Evolutionary conservation across 2,888 invertebrate genomes (phyloP), one percentile per base, ranked within the genome.

Genomic region (Peribatodes rhomboidaria): DNA sequence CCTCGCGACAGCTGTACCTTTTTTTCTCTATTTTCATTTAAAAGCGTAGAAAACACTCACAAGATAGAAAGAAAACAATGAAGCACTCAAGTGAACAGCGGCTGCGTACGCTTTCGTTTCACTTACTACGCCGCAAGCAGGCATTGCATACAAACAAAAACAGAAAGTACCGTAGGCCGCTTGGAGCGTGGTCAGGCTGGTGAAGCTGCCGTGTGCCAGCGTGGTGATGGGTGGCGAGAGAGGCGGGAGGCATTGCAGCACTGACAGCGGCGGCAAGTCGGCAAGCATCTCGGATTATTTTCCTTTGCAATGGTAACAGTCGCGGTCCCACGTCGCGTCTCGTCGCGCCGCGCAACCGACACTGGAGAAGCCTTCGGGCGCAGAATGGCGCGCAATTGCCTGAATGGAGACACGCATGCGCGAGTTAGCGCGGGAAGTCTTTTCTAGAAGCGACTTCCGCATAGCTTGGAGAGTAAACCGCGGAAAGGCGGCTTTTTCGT

Each of bases 351-450:
- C 89, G 87, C 88, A 84, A 71, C 83, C 75, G 73, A 78, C 82
- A 89, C 90, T 89, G 89, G 65, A 60, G 56, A 37, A 64, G 20
- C 54, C 65, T 66, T 61, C 52, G 60, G 37, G 20, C 58, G 47
- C 47, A 39, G 61, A 69, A 72, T 70, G 68, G 84, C 88, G 89
- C 89, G 90, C 87, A 87, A 79, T 84, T 82, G 84, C 78, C 76
- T 74, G 84, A 85, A 82, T 86, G 20, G 70, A 68, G 61, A 55
- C 66, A 81, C 91, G 92, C 92, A 91, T 91, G 92, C 92, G 92
- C 85, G 74, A 70, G 74, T 71, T 79, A 86, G 86, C 86, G 90
- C 90, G 90, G 90, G 91, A 89, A 92, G 82, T 73, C 77, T 75
- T 76, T 88, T 89, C 90, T 90, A 90, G 89, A 91, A 89, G 80